phyloP scores from a whole-genome alignment of 2,113 vertebrate species.

The Silurus glanis region DNA sequence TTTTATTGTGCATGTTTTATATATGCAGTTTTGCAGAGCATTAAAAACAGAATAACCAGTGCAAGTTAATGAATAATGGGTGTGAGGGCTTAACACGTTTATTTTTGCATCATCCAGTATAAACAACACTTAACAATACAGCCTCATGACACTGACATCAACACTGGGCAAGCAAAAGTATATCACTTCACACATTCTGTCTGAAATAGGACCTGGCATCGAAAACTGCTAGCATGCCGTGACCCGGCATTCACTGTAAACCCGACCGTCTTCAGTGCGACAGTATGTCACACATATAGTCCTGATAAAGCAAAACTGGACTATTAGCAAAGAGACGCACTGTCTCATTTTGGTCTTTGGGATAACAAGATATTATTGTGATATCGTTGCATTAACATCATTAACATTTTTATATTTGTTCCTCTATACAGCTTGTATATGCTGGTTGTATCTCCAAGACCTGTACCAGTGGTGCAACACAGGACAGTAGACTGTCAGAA shows the following conservation, averaged over 20 bases:
- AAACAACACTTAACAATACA: constrained; percentile 27
- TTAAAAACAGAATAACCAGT: neutral
- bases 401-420: too few species aligned
- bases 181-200: constrained; percentile 6
- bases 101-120: constrained; percentile 24
- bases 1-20: constrained; percentile 20
- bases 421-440: too few species aligned
- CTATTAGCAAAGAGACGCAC: neutral
- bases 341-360: neutral
- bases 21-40: neutral
- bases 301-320: neutral
- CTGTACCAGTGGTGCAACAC: too few species aligned
- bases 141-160: constrained; percentile 4
- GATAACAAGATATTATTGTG: neutral
- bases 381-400: neutral
- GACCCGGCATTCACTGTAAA: neutral
- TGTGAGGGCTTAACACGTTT: neutral
- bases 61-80: neutral
- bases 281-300: neutral
- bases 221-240: constrained; percentile 3
- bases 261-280: neutral
- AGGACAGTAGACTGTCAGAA: too few species aligned
- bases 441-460: too few species aligned
- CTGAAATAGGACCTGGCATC: neutral
- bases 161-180: neutral